Evolutionary conservation across 2,797 vertebrate species (phyloP).

Genomic region (Pseudochromis fuscus): DNA sequence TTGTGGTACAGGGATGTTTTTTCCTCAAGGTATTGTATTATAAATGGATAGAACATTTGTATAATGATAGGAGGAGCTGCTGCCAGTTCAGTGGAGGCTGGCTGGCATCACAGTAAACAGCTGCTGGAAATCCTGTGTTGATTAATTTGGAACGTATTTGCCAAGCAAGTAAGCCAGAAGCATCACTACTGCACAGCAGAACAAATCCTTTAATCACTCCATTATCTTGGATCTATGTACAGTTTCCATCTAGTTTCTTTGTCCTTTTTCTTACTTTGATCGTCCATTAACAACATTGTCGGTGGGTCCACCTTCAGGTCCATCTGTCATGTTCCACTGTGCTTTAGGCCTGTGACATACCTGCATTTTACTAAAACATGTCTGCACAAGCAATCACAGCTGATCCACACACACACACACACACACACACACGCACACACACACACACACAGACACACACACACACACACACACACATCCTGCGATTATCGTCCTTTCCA

Average conservation of each 20-base stretch:
- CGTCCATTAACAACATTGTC: not conserved
- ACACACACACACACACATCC: not conserved
- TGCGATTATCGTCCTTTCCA: not conserved
- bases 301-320: not conserved
- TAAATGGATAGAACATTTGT: not conserved
- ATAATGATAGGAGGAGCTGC: not conserved
- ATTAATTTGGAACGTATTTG: constrained; percentile 11
- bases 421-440: too few species aligned
- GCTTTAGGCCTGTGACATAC: not conserved
- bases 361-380: too few species aligned
- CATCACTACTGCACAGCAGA: not conserved
- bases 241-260: too few species aligned
- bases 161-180: not conserved
- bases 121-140: not conserved
- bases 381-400: not conserved
- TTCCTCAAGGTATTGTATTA: not conserved
- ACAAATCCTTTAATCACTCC: constrained; percentile 9
- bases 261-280: not conserved
- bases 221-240: not conserved
- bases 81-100: not conserved
- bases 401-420: too few species aligned
- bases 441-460: too few species aligned
- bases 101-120: not conserved
- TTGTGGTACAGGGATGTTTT: not conserved
- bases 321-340: not conserved